Base-by-base conservation (phyloP, 2,797 vertebrate species). In the Thamnophis elegans region DNA sequence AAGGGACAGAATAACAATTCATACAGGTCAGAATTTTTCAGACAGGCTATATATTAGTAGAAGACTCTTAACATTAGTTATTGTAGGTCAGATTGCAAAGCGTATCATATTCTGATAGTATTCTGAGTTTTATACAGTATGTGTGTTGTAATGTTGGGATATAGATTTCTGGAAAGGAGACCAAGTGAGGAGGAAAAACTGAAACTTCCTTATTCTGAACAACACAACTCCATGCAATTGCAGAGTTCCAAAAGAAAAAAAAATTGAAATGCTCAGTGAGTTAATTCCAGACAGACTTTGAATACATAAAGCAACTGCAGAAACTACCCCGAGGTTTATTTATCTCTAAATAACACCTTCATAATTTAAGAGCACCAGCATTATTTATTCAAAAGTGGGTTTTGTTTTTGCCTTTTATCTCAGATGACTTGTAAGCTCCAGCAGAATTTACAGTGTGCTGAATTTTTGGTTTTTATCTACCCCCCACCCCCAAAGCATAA, bases 51-150 rank as follows among this genome's bases (percentile, higher is more conserved):
- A 78, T 8, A 32, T 25, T 32, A 28, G 86, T 51, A 65, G 47
- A 0, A 47, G 8, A 73, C 25, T 87, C 28, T 85, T 59, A 91
- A 68, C 26, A 87, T 0, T 1, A 0, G 55, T 0, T 3, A 1
- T 12, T 93, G 8, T 91, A 91, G 56, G 51, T 56, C 93, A 94
- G 78, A 12, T 22, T 54, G 36, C 0, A 36, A 36, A 47, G 85
- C n/a, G 14, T 32, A 73, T 88, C 2, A 0, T 68, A 68, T 68
- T 68, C n/a, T 16, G 65, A 68, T 32, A 60, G 25, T 25, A 60
- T 60, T 26, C 56, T 91, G 11, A 53, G 16, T 62, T 85, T 62
- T 16, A 54, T 68, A 42, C 7, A 36, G 68, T n/a, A n/a, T 25
- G 18, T 62, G 22, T 14, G 6, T 51, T 36, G 22, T 65, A 36